These are phyloP conservation scores for Protobothrops mucrosquamatus DNA, from an alignment of 2,113 vertebrate genomes.

Conservation along the genomic window DNA sequence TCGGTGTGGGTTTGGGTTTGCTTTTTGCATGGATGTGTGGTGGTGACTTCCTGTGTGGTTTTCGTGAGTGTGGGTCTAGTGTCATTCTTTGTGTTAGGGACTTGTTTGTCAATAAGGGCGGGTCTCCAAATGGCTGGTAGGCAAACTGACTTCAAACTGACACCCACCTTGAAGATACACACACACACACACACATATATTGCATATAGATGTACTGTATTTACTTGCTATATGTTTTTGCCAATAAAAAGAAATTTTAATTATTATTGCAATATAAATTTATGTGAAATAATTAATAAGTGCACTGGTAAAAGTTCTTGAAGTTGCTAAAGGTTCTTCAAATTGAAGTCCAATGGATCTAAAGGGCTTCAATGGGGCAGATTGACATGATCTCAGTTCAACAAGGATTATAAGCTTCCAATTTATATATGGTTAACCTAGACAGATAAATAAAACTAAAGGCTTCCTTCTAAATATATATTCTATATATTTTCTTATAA, in stretches of 20 bases:
- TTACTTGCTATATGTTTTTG: background rate
- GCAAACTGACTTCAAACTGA: too few relatives aligned
- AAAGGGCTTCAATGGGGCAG: background rate
- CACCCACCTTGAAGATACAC: too few relatives aligned
- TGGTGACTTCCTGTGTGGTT: too few relatives aligned
- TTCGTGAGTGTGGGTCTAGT: too few relatives aligned
- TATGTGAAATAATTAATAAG: background rate
- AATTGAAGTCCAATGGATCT: background rate
- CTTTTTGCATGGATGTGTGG: too few relatives aligned
- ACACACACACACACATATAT: too few relatives aligned
- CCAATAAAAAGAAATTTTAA: background rate
- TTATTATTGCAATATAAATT: background rate
- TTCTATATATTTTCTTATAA: background rate
- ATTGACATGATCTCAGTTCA: background rate
- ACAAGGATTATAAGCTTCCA: background rate
- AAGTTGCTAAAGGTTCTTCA: background rate
- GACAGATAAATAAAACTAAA: background rate
- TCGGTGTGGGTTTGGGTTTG: too few relatives aligned
- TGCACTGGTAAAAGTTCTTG: too few relatives aligned
- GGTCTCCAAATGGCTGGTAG: too few relatives aligned
- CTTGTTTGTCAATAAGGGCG: too few relatives aligned
- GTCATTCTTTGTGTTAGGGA: too few relatives aligned
- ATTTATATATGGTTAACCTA: background rate
- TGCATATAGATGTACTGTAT: too few relatives aligned
- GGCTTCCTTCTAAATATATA: background rate